phyloP scores from a whole-genome alignment of 2,797 vertebrate species.

The Microctenopoma lineatum region DNA sequence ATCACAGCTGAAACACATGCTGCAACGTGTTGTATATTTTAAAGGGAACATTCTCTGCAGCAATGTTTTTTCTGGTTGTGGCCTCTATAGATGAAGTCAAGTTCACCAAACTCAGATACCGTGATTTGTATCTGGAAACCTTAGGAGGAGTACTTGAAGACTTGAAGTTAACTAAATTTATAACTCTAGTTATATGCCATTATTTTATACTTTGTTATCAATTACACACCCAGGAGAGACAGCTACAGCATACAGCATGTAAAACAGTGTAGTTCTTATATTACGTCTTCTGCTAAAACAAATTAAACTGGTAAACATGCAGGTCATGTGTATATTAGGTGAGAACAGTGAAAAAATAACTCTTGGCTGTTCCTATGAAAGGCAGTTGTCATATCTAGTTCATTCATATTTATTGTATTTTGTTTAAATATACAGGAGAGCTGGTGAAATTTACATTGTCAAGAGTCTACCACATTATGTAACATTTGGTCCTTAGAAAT shows the following conservation, averaged over 20 bases:
- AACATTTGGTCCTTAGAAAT: no score
- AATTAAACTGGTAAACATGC: no score
- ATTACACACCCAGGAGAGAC: not conserved
- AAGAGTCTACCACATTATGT: no score
- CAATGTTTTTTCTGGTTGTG: conserved; percentile 9
- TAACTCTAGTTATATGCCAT: not conserved
- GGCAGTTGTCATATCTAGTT: no score
- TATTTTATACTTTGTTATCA: not conserved
- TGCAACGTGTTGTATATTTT: not conserved
- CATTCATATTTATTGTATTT: no score
- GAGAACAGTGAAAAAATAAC: no score
- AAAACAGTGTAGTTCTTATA: no score
- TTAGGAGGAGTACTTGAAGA: not conserved
- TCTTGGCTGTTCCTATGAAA: no score
- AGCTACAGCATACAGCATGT: not conserved
- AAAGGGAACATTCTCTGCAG: not conserved
- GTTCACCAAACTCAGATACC: not conserved
- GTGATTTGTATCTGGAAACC: conserved; percentile 12
- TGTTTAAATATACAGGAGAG: no score
- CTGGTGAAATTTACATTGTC: no score
- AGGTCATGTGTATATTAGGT: no score
- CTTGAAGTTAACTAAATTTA: not conserved
- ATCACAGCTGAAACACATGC: not conserved
- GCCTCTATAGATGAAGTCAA: conserved; percentile 6
- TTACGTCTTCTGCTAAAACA: no score